phyloP scores from a whole-genome alignment of 2,888 invertebrate species.

The Aphelenchoides bicaudatus region DNA sequence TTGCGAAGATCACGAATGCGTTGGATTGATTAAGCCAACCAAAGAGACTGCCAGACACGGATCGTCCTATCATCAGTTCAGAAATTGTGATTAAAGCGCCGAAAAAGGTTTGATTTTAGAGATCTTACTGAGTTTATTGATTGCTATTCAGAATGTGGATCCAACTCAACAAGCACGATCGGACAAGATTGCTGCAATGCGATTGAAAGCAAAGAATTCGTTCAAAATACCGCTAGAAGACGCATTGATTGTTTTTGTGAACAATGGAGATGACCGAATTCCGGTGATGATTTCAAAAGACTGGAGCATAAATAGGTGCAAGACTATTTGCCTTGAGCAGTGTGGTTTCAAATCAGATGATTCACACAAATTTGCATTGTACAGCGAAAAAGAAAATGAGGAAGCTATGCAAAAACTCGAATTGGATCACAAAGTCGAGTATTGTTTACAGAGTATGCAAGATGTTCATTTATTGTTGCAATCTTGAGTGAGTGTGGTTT shows the following conservation, averaged over 20 bases:
- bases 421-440: neutral
- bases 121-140: neutral
- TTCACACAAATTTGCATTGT: conserved; percentile 3
- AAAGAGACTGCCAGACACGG: neutral
- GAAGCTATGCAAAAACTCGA: conserved; percentile 4
- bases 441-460: neutral
- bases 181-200: conserved; percentile 25
- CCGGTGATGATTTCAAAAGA: conserved; percentile 26
- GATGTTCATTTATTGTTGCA: conserved; percentile 11
- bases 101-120: conserved; percentile 3
- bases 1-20: conserved; percentile 29
- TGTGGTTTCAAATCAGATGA: neutral
- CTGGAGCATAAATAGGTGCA: conserved; percentile 21
- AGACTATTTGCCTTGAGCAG: neutral
- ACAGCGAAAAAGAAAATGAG: neutral
- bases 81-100: conserved; percentile 8
- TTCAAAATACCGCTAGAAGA: conserved; percentile 25
- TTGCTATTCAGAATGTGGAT: conserved; percentile 20
- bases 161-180: conserved; percentile 25
- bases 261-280: conserved; percentile 23
- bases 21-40: neutral
- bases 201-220: conserved; percentile 24
- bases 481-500: no score
- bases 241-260: conserved; percentile 22
- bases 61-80: neutral